These are phyloP conservation scores for Gobionotothen gibberifrons DNA, from an alignment of 2,797 vertebrate genomes.

Conservation along the genomic window DNA sequence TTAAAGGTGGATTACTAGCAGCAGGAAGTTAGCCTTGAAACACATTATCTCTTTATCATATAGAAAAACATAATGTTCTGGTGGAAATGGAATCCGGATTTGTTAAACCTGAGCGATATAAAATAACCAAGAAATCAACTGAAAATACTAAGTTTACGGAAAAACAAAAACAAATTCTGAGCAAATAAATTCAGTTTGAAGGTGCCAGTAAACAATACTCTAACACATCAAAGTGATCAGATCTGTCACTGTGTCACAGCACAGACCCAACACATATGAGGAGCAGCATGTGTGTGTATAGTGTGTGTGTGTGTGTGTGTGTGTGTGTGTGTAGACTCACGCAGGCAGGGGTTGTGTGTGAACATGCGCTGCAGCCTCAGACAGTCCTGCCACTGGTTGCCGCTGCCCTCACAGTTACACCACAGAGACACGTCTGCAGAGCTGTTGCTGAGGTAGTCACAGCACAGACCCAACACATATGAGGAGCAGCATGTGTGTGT, in stretches of 20 bases:
- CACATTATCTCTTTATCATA: too few relatives aligned
- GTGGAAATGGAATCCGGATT: background rate
- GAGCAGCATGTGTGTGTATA: too few relatives aligned
- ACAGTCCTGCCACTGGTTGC: slow-evolving; percentile 93
- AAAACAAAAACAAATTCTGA: background rate
- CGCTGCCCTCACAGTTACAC: slow-evolving; percentile 94
- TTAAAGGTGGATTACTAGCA: too few relatives aligned
- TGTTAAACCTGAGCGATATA: background rate
- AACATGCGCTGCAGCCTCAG: slow-evolving; percentile 89
- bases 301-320: too few relatives aligned
- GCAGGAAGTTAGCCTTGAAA: too few relatives aligned
- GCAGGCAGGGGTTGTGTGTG: slow-evolving; percentile 91
- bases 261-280: background rate
- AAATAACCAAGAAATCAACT: background rate
- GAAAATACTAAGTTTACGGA: background rate
- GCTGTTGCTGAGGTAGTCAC: slow-evolving; percentile 91
- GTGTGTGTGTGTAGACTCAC: slow-evolving; percentile 82
- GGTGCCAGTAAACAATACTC: background rate
- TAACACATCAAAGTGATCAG: background rate
- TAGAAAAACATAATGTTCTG: too few relatives aligned
- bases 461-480: too few relatives aligned
- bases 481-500: too few relatives aligned
- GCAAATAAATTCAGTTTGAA: background rate
- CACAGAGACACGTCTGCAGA: slow-evolving; percentile 90
- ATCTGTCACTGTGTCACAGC: rapidly evolving